Percentiles rank a stretch among this genome's conserved stretches.
Evolutionary conservation across 2,797 vertebrate genomes (phyloP).

Genomic region (Dendrocincla fuliginosa): DNA sequence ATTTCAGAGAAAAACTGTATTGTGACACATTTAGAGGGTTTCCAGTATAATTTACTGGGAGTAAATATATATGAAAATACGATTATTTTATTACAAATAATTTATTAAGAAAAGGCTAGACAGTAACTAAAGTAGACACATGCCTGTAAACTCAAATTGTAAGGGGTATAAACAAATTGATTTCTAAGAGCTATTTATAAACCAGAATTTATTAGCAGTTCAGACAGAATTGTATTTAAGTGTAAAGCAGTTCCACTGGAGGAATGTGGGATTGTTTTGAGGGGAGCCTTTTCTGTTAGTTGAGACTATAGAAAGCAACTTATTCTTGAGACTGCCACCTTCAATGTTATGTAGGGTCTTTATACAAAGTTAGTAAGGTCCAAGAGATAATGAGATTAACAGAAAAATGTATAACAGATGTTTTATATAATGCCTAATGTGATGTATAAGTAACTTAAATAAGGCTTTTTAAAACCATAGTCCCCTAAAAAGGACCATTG

Average conservation of each 20-base stretch:
- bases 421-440: constrained; percentile 8
- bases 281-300: background rate
- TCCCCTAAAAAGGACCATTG: constrained; percentile 19
- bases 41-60: background rate
- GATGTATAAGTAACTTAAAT: constrained; percentile 6
- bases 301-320: background rate
- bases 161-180: background rate
- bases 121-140: background rate
- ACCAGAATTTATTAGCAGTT: background rate
- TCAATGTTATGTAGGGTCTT: background rate
- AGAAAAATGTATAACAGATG: constrained; percentile 33
- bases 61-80: background rate
- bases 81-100: constrained; percentile 2
- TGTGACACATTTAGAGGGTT: background rate
- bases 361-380: background rate
- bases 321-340: background rate
- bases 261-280: background rate
- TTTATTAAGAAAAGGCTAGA: constrained; percentile 21
- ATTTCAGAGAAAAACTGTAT: background rate
- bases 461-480: constrained; percentile 26
- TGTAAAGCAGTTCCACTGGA: background rate
- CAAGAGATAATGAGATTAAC: constrained; percentile 50
- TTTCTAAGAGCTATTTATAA: constrained; percentile 19
- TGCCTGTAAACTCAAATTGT: background rate
- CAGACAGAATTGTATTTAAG: background rate